Evolutionary conservation across 2,113 vertebrate species (phyloP), one percentile per base, ranked within the genome.

Genomic region (Pterophyllum scalare): DNA sequence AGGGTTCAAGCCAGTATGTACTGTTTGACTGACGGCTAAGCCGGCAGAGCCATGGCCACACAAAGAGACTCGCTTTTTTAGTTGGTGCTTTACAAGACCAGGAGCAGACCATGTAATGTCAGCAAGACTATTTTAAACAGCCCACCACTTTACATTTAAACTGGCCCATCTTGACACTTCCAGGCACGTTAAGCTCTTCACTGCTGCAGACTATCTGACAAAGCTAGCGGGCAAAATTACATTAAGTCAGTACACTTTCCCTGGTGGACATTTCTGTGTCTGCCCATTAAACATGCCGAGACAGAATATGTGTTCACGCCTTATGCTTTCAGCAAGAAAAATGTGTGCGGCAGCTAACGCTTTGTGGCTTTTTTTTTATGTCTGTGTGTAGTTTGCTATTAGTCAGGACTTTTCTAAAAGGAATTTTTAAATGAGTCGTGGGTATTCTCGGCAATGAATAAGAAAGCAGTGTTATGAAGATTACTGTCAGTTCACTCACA

Each of bases 1-100:
- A 77, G 64, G 20, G 52, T 26, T 87, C 61, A 72, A 24, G n/a
- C 58, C 26, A 35, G 19, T 52, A 46, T 24, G 33, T 13, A 26
- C 5, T n/a, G 43, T 82, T 59, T 83, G 83, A 86, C 22, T 87
- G 82, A 79, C 79, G 84, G 78, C 81, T 57, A 62, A 76, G 59
- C 26, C 52, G 38, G 24, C 57, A 58, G 67, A 54, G 35, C 40
- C 26, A n/a, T 33, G 20, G 22, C 57, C 74, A 54, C 57, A 43
- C 10, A 33, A 61, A 70, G 35, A 74, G 10, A 61, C 67, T 76
- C 31, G 1, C 59, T 79, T 38, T 57, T 35, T 59, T 67, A 76
- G 46, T 72, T 54, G 46, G 67, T 54, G 46, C 19, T 52, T 72
- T 72, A 79, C 59, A 77, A 88, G 79, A 75, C n/a, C 70, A 70